Evolutionary conservation across 2,113 vertebrate species (phyloP), one percentile per base, ranked within the genome.

Genomic region (Phoxinus phoxinus): DNA sequence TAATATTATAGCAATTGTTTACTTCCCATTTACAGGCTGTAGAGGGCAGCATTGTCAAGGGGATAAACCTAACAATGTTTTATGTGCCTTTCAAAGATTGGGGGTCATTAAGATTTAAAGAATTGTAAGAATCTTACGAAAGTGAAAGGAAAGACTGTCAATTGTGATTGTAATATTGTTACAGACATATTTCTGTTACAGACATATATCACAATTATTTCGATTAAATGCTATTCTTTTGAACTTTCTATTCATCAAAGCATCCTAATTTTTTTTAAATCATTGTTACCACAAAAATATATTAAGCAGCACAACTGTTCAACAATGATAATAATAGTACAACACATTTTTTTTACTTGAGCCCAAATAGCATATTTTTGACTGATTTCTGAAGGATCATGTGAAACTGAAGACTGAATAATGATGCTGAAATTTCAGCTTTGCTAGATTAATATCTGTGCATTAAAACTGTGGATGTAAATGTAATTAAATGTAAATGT

Each of bases 11-110:
- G 15, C 56, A 1, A 61, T 61, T 17, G 35, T 30, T 81, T 81
- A 48, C 41, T 32, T 69, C 19, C 19, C 25, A 44, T 8, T 25
- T 48, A 8, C 19, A 19, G 51, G 12, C 86, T 76, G 21, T 56
- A 87, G 83, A 19, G 74, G 76, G 71, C 69, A 63, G 67, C 69
- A 75, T 35, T 58, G 77, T 65, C 11, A 72, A 78, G 32, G 1
- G 1, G 15, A 46, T 78, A 58, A n/a, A 78, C 11, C 17, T 37
- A 27, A 30, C 46, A 27, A 53, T 6, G 13, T 53, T 15, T 48
- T 30, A 53, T 10, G 13, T 46, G 13, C 2, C 5, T 3, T 46
- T 46, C 71, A 27, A n/a, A 46, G 37, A 1, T 25, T 73, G 2
- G 37, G 37, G 37, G 23, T 25, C 69, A 6, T 10, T n/a, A n/a